Evolutionary conservation across 2,113 vertebrate species (phyloP), one percentile per base, ranked within the genome.

Genomic region (Zeus faber): DNA sequence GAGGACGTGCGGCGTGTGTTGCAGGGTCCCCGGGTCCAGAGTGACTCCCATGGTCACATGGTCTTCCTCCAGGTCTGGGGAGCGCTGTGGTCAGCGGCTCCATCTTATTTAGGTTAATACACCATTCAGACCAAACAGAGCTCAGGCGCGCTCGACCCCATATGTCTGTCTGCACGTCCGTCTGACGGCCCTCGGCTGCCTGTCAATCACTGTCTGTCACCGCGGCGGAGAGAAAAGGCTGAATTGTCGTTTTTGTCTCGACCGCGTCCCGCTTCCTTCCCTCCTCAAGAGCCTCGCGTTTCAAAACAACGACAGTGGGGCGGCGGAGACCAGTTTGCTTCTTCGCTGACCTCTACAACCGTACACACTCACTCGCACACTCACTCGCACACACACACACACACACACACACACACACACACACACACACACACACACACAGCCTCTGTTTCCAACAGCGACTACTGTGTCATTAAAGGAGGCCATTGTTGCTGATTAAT

Each of bases 401-500:
- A 44, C 41, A 20, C 17, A 44, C 18, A 47, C n/a, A n/a, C n/a
- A n/a, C 37, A 48, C 23, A 52, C n/a, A 58, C 26, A 63, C 14
- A n/a, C 46, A 54, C 51, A 58, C 4, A 23, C n/a, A 44, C 56
- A 54, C 20, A 29, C 24, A 37, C 33, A 24, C 26, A n/a, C 49
- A 25, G 50, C 64, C 49, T 49, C 8, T 10, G 2, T 72, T 43
- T 61, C 55, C 45, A 81, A 72, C 62, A 48, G 59, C 70, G 66
- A 72, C 70, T 65, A 78, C 46, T 23, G 40, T 63, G 52, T 71
- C 71, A 79, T 87, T 87, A 82, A 81, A 86, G 47, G 76, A 76
- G 77, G 77, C 77, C 76, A 88, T 87, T 89, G 86, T 87, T 68
- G 53, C 52, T 71, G 74, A 84, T 88, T 89, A 88, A 89, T 89